phyloP scores from a whole-genome alignment of 2,888 invertebrate genomes.

The Fragum fragum region DNA sequence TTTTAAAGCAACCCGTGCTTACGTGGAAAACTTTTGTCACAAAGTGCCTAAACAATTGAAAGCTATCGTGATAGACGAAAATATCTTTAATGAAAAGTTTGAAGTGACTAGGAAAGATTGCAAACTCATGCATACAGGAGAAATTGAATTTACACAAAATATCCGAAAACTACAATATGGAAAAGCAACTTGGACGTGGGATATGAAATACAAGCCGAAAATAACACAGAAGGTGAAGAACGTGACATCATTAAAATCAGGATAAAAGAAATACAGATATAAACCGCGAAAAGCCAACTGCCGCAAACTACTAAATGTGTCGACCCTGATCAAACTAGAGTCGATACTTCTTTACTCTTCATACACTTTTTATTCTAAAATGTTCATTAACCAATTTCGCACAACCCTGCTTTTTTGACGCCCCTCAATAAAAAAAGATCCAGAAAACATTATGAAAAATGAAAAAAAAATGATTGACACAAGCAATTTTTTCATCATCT shows the following conservation, averaged over 20 bases:
- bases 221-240: neutral
- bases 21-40: conserved; percentile 61
- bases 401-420: no score
- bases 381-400: no score
- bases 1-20: conserved; percentile 46
- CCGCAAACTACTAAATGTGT: no score
- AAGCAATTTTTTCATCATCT: no score
- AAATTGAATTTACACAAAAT: conserved; percentile 57
- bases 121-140: conserved; percentile 47
- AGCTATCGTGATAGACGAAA: conserved; percentile 37
- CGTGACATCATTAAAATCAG: neutral
- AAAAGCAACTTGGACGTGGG: conserved; percentile 48
- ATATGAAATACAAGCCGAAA: neutral
- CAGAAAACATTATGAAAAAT: no score
- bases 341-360: no score
- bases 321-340: no score
- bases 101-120: conserved; percentile 49
- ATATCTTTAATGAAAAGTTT: conserved; percentile 55
- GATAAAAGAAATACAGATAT: neutral
- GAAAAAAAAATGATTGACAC: no score
- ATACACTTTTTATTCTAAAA: no score
- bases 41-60: conserved; percentile 19
- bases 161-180: conserved; percentile 60
- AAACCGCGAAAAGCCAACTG: no score
- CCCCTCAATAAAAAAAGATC: no score